Evolutionary conservation across 2,113 vertebrate species (phyloP), one percentile per base, ranked within the genome.

Genomic region (Aptenodytes patagonicus): DNA sequence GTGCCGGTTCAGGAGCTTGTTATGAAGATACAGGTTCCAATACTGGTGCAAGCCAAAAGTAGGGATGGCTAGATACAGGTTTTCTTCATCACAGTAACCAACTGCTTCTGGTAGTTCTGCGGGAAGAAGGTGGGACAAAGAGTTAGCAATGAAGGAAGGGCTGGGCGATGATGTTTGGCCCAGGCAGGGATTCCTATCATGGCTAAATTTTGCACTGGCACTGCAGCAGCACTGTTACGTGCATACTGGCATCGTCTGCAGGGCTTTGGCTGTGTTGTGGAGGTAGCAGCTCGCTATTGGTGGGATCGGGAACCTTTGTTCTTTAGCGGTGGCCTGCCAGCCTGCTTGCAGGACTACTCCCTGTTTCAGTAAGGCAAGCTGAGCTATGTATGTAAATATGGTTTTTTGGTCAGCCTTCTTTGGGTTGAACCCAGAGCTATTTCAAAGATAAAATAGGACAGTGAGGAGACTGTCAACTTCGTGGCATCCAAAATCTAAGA

Each of bases 81-180:
- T 97, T 51, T 93, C 89, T 70, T 88, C 76, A 69, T 95, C 95
- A n/a, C 98, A 97, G 87, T 76, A 88, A 20, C 97, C 95, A 86
- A 34, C 62, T 70, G 94, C 95, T 87, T 95, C 85, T 90, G 97
- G 96, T 64, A 97, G 18, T 83, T 94, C 97, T 97, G 86, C 2
- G 1, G 68, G 65, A 76, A 71, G 62, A 92, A 91, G 52, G n/a
- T 51, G 69, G 26, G 28, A 49, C n/a, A 28, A 44, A 55, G 54
- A 28, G 29, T 80, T 42, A 90, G 64, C 9, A 9, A 2, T 10
- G 44, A 72, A 70, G 47, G 46, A 77, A 47, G 21, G 28, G 70
- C 58, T 80, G 34, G 57, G 65, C 0, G 0, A 42, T 32, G 28
- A 21, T 18, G 28, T 88, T 91, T 93, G 75, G 21, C 75, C 55